Evolutionary conservation across 2,113 vertebrate genomes (phyloP).

Genomic region (Prunella himalayana): DNA sequence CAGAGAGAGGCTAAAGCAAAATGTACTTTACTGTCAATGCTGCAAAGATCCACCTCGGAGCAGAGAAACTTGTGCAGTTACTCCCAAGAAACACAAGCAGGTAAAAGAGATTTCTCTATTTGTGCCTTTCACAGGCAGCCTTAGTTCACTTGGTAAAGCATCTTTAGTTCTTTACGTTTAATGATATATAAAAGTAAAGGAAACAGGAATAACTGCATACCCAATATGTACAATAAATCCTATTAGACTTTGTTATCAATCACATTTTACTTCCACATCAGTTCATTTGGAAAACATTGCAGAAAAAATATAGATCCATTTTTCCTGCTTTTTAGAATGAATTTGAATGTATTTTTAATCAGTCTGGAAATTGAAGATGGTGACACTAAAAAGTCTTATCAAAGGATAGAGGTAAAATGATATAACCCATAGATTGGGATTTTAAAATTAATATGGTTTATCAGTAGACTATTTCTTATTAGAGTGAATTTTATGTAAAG

Average conservation of each 20-base stretch:
- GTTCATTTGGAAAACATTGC: background rate
- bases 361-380: background rate
- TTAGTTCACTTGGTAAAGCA: background rate
- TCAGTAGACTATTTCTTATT: background rate
- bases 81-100: background rate
- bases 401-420: background rate
- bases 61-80: background rate
- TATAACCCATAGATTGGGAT: background rate
- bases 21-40: background rate
- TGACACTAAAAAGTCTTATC: background rate
- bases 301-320: background rate
- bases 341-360: background rate
- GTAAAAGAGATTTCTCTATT: background rate
- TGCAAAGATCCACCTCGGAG: background rate
- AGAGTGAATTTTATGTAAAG: background rate
- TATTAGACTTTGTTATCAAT: background rate
- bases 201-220: background rate
- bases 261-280: background rate
- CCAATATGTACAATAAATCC: background rate
- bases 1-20: background rate
- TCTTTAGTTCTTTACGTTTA: background rate
- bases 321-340: background rate
- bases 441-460: background rate
- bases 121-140: background rate
- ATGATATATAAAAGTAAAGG: background rate